Base-by-base conservation (phyloP, 2,113 vertebrate genomes). In the Ceratotherium simum region DNA sequence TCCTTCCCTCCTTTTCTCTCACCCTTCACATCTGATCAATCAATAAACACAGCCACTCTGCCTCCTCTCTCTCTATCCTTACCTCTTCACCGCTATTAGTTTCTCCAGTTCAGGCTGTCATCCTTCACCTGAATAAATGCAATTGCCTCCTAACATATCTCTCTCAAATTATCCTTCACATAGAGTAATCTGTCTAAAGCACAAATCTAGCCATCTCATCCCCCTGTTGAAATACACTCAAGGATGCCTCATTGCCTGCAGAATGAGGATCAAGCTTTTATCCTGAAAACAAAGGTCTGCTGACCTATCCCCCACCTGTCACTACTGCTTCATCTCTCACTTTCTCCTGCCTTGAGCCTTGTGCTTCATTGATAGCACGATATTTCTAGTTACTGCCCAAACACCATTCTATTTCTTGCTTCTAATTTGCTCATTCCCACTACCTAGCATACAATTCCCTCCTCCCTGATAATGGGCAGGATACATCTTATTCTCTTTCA, bases 71-170 rank as follows among this genome's bases (percentile, higher is more conserved):
- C 17, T 39, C 80, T 29, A 3, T 56, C 39, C 58, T 27, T 36
- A 33, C 27, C 64, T 62, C n/a, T 90, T 65, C 13, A 83, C 13
- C 4, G 29, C 27, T 51, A 29, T 70, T 90, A 42, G 67, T 48
- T 83, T 93, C 17, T 67, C 90, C 48, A 33, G 14, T 86, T 72
- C 27, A 80, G 51, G 25, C 51, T 96, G 69, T 65, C 65, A 18
- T 69, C 36, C 82, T 90, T 81, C 64, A 70, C 92, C 62, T 73
- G 51, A 91, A 84, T 76, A 70, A 93, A 84, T 39, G 8, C 79
- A 69, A 4, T 4, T 65, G 42, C 14, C 25, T 82, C 54, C 36
- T 16, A 72, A 94, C 25, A 86, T 25, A 69, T 64, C 27, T 46
- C 29, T 48, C 60, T 75, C 69, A 70, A 90, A 70, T 93, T 51